These are phyloP conservation scores for Poeciliopsis gracilis DNA, from an alignment of 2,797 vertebrate genomes.

Conservation along the genomic window DNA sequence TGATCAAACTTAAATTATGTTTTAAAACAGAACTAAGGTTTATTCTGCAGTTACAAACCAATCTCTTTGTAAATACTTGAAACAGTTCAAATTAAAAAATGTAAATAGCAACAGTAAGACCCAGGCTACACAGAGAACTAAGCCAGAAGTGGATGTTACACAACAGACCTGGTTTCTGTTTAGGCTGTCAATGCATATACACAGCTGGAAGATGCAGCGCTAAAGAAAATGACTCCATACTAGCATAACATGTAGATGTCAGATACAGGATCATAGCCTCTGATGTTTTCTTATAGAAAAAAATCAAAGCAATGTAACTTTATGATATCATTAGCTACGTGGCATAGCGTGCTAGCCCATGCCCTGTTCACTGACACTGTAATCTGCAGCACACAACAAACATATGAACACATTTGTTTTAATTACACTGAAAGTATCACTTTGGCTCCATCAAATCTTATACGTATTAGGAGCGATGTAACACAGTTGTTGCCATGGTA, in stretches of 20 bases:
- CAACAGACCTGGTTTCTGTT: slow-evolving; percentile 27
- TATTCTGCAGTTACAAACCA: background rate
- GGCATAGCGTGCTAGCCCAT: slow-evolving; percentile 47
- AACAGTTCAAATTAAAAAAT: background rate
- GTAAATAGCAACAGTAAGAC: background rate
- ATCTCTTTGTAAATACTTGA: background rate
- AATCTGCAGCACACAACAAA: slow-evolving; percentile 79
- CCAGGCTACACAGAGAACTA: slow-evolving; percentile 5
- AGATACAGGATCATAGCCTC: slow-evolving; percentile 39
- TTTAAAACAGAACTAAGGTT: background rate
- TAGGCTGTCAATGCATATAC: slow-evolving; percentile 57
- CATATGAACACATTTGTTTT: slow-evolving; percentile 83
- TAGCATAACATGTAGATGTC: slow-evolving; percentile 27
- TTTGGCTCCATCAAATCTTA: slow-evolving; percentile 76
- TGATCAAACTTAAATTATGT: background rate
- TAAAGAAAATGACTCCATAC: slow-evolving; percentile 52
- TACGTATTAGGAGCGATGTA: slow-evolving; percentile 68
- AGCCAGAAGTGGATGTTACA: slow-evolving; percentile 38
- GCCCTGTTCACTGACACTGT: slow-evolving; percentile 68
- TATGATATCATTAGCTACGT: slow-evolving; percentile 47
- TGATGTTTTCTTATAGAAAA: slow-evolving; percentile 47
- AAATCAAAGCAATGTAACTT: slow-evolving; percentile 50
- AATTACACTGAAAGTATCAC: slow-evolving; percentile 73
- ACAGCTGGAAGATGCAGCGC: slow-evolving; percentile 21
- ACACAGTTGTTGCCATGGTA: slow-evolving; percentile 80